Evolutionary conservation across 2,113 vertebrate species (phyloP).

Genomic region (Strix uralensis): DNA sequence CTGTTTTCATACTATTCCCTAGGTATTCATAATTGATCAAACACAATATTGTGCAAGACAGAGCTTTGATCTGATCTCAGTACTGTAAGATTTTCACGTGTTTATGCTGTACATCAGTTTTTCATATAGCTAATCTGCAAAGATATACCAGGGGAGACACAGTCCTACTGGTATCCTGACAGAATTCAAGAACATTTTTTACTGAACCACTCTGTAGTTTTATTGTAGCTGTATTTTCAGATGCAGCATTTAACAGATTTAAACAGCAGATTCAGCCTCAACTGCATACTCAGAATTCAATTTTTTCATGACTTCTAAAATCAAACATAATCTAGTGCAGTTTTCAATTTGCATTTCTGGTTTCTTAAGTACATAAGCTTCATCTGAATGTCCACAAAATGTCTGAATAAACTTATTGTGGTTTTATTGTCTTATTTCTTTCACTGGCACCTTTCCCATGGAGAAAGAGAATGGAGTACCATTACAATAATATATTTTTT

Average conservation of each 20-base stretch:
- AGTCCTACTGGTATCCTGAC: not conserved
- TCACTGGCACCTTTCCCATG: not conserved
- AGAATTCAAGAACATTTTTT: not conserved
- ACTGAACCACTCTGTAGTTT: not conserved
- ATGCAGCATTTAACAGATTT: not conserved
- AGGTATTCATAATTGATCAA: constrained; percentile 47
- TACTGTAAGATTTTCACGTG: constrained; percentile 6
- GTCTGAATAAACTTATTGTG: not conserved
- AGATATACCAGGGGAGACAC: not conserved
- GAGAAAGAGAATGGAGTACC: not conserved
- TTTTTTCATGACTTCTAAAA: not conserved
- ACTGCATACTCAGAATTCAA: not conserved
- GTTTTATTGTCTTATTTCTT: not conserved
- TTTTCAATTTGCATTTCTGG: not conserved
- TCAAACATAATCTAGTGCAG: not conserved
- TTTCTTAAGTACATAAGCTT: not conserved
- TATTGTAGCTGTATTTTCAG: not conserved
- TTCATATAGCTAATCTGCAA: constrained; percentile 24
- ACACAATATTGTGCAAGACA: constrained; percentile 26
- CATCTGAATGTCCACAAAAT: not conserved
- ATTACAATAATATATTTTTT: not conserved
- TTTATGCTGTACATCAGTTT: constrained; percentile 11
- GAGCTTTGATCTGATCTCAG: constrained; percentile 41
- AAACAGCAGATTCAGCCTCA: not conserved
- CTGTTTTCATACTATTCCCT: not conserved